These are phyloP conservation scores for Phalloptychus januarius DNA, from an alignment of 2,797 vertebrate genomes.

Conservation along the genomic window DNA sequence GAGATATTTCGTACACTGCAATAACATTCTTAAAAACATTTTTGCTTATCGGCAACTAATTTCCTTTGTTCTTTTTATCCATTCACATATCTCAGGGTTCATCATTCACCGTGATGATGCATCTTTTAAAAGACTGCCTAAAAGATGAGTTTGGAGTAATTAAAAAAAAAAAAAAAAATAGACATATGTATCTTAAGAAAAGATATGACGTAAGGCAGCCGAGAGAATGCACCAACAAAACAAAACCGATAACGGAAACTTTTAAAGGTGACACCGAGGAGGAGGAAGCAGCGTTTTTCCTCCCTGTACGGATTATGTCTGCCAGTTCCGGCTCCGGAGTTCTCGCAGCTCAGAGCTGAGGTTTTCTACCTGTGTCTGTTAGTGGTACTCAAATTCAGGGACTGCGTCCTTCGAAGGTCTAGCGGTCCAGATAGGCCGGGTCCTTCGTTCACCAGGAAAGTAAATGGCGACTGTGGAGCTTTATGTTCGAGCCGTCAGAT, in stretches of 20 bases:
- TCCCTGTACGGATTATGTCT: too few species aligned
- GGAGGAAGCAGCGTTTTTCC: background rate
- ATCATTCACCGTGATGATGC: conserved; percentile 71
- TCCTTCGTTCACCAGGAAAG: background rate
- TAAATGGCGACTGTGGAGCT: too few species aligned
- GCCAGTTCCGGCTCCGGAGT: background rate
- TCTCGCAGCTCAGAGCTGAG: background rate
- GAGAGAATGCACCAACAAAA: conserved; percentile 37
- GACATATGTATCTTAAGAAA: conserved; percentile 15
- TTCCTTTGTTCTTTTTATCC: conserved; percentile 62
- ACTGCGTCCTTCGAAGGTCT: background rate
- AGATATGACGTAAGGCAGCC: conserved; percentile 50
- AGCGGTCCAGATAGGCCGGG: background rate
- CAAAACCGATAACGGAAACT: conserved; percentile 25
- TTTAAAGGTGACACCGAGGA: background rate
- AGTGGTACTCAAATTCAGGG: background rate
- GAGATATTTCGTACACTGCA: conserved; percentile 87
- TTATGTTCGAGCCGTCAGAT: background rate
- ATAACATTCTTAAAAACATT: conserved; percentile 80
- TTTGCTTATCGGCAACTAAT: conserved; percentile 70
- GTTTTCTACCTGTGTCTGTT: background rate
- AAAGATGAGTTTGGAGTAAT: conserved; percentile 52
- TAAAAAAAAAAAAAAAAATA: conserved; percentile 21
- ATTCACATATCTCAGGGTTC: conserved; percentile 89
- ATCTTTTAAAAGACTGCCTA: conserved; percentile 70